Conservation (phyloP, 2,797 vertebrate species). For the Sebastes melanostomus region DNA sequence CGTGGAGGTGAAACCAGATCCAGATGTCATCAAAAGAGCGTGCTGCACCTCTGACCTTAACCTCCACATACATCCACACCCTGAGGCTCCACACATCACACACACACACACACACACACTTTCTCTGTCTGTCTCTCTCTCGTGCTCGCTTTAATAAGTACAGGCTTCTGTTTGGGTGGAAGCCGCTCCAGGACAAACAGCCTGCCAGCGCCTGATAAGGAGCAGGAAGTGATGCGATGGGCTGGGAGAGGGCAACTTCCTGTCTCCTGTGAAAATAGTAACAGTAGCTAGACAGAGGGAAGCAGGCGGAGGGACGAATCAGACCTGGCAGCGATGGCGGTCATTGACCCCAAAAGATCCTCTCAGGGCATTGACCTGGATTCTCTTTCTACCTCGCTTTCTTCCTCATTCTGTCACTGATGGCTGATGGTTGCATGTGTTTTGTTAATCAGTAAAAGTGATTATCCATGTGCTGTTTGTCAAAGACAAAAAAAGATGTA, state of each 20-base stretch:
- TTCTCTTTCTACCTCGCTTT: constrained; percentile 3
- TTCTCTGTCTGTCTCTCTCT: not conserved
- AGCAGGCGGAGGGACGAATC: constrained; percentile 21
- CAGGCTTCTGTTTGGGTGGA: constrained; percentile 59
- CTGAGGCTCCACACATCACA: not conserved
- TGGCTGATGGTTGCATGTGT: constrained; percentile 16
- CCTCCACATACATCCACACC: constrained; percentile 3
- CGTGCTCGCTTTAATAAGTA: not conserved
- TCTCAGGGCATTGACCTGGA: not conserved
- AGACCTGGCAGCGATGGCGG: constrained; percentile 8
- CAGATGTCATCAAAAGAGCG: constrained; percentile 48
- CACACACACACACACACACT: not conserved
- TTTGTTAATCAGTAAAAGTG: constrained; percentile 43
- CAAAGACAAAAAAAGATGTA: not conserved
- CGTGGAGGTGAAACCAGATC: constrained; percentile 40
- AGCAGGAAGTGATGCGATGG: constrained; percentile 76
- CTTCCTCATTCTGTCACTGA: not conserved
- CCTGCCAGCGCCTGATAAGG: constrained; percentile 73
- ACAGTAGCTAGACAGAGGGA: constrained; percentile 53
- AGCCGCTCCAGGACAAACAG: constrained; percentile 69
- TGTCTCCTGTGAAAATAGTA: constrained; percentile 75
- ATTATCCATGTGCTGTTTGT: constrained; percentile 47
- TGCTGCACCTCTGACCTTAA: not conserved
- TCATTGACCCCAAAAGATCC: constrained; percentile 24
- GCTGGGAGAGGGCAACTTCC: constrained; percentile 70